Evolutionary conservation across 1,140 invertebrate species (phyloP).

Genomic region (Ruditapes philippinarum): DNA sequence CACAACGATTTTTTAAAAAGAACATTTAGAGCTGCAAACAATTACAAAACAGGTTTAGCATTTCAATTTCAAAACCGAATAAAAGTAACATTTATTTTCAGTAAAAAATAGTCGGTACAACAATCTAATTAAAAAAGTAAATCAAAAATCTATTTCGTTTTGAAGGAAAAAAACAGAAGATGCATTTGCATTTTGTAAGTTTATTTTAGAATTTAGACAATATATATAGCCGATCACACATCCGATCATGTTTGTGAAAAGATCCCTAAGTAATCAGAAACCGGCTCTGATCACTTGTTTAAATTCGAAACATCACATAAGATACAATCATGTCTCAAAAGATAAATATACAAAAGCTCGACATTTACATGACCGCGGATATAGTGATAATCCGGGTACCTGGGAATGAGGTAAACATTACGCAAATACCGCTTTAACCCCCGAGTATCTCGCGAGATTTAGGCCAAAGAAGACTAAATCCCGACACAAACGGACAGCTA

Average conservation of each 20-base stretch:
- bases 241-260: background rate
- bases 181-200: too few species aligned
- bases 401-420: conserved; percentile 17
- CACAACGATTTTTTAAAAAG: too few species aligned
- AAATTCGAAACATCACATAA: conserved; percentile 24
- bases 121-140: too few species aligned
- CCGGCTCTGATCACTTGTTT: background rate
- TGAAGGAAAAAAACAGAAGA: too few species aligned
- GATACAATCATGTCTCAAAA: conserved; percentile 26
- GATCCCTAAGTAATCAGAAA: conserved; percentile 34
- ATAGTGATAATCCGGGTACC: conserved; percentile 12
- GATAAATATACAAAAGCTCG: background rate
- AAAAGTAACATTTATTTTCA: too few species aligned
- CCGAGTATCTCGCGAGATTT: conserved; percentile 9
- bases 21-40: too few species aligned
- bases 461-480: conserved; percentile 15
- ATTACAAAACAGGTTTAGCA: too few species aligned
- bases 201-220: too few species aligned
- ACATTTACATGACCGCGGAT: conserved; percentile 9
- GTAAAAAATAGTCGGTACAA: too few species aligned
- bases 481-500: conserved; percentile 3
- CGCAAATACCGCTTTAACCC: conserved; percentile 5
- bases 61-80: too few species aligned
- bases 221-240: background rate
- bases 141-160: too few species aligned